A percentile compares a stretch with the other conserved stretches of the same genome.
phyloP scores from a whole-genome alignment of 2,113 vertebrate genomes.

The Saguinus midas region DNA sequence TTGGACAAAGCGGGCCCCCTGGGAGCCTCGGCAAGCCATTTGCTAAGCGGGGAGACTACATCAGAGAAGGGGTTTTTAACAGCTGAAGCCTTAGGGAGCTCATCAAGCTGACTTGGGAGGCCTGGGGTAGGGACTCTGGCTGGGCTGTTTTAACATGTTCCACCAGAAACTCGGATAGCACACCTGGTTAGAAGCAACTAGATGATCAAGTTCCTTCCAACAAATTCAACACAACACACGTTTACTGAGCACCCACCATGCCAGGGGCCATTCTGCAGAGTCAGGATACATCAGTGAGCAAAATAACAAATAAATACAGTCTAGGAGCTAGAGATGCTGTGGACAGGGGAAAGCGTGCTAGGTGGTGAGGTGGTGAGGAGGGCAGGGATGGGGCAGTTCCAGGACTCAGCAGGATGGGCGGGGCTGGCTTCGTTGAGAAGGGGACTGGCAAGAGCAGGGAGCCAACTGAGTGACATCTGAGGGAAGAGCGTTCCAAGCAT shows the following conservation, averaged over 20 bases:
- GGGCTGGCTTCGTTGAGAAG: background rate
- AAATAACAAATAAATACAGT: background rate
- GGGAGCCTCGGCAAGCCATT: background rate
- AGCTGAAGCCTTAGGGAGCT: background rate
- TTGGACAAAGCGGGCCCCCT: background rate
- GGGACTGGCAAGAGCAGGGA: background rate
- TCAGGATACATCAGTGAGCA: background rate
- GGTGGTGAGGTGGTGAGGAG: background rate
- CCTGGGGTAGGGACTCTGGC: background rate
- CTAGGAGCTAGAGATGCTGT: background rate
- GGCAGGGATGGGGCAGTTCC: background rate
- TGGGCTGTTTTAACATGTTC: background rate
- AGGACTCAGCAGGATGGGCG: background rate
- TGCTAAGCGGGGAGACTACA: too few relatives aligned
- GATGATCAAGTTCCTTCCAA: background rate
- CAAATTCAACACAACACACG: background rate
- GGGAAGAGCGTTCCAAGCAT: background rate
- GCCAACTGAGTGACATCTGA: background rate
- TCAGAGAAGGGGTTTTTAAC: background rate
- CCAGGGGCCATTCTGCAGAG: background rate
- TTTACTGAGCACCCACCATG: background rate
- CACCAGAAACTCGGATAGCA: background rate
- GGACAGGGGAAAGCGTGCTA: background rate
- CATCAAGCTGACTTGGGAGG: background rate
- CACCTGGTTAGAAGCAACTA: background rate